Evolutionary conservation across 1,140 invertebrate species (phyloP).

Genomic region (Archegozetes longisetosus): DNA sequence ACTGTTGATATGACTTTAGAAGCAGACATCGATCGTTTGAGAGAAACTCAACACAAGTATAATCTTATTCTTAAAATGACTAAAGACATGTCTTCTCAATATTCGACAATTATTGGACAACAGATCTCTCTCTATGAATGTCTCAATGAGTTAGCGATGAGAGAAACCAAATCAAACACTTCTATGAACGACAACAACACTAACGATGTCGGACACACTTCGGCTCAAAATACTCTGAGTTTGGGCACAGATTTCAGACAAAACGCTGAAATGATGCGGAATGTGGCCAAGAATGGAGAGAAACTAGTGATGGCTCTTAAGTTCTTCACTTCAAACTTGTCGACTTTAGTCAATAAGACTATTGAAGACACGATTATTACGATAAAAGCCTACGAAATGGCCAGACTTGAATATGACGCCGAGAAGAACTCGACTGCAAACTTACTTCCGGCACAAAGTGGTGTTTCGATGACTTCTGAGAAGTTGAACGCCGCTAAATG

Average conservation of each 20-base stretch:
- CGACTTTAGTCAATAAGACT: constrained; percentile 87
- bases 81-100: constrained; percentile 29
- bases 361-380: constrained; percentile 91
- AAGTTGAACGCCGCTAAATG: constrained; percentile 25
- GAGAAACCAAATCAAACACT: constrained; percentile 6
- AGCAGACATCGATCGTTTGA: constrained; percentile 70
- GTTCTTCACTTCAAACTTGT: constrained; percentile 87
- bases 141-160: constrained; percentile 15
- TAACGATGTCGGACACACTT: not conserved
- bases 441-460: constrained; percentile 30
- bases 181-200: not conserved
- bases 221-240: not conserved
- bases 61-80: constrained; percentile 69
- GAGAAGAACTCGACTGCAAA: constrained; percentile 46
- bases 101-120: constrained; percentile 11
- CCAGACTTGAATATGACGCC: constrained; percentile 90
- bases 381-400: constrained; percentile 77
- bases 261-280: constrained; percentile 86
- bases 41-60: constrained; percentile 89
- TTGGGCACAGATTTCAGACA: constrained; percentile 86
- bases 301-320: constrained; percentile 67
- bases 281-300: constrained; percentile 84
- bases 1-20: constrained; percentile 82
- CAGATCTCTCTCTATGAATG: constrained; percentile 12
- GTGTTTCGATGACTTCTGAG: constrained; percentile 28